Evolutionary conservation across 1,140 invertebrate species (phyloP), one percentile per base, ranked within the genome.

Genomic region (Chironomus striatipennis): DNA sequence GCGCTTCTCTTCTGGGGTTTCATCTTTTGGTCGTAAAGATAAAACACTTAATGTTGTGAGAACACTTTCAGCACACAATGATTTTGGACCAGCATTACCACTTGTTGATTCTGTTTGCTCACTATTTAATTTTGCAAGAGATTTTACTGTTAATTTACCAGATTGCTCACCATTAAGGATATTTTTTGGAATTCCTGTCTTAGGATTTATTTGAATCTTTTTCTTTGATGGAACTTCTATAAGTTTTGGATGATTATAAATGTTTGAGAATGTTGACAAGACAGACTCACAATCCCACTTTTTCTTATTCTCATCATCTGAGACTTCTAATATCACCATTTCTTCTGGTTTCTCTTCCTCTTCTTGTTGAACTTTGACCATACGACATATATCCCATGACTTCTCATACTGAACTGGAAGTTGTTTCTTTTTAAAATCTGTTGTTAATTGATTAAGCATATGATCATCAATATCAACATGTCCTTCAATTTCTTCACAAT

Each of bases 281-380:
- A 98, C 93, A 75, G 92, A 94, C 84, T 98, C 91, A 83, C 96
- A 98, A 84, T 98, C 96, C 93, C 93, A 98, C 82, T 90, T 90
- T 81, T 91, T 89, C 77, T 88, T 85, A 3, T 85, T 83, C 77
- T 84, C 83, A 17, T 88, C 83, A 64, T 87, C 83, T 7, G 90
- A 85, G 76, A 88, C 85, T 74, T 90, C 78, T 12, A 85, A 84
- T 42, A 87, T 85, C 17, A 89, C 77, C 74, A 90, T 87, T 15
- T 89, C 85, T 74, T 87, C 86, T 73, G 83, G 84, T 18, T 88
- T 86, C 0, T 85, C 85, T 64, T 87, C 85, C n/a, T 86, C 84
- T 18, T 86, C 83, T 76, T 85, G 80, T 17, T 79, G 81, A 73
- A 87, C 85, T 77, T 88, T 85, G 78, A 83, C 81, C 17, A 86